Base-by-base conservation (phyloP, 2,797 vertebrate species). In the Bothrops alternatus region DNA sequence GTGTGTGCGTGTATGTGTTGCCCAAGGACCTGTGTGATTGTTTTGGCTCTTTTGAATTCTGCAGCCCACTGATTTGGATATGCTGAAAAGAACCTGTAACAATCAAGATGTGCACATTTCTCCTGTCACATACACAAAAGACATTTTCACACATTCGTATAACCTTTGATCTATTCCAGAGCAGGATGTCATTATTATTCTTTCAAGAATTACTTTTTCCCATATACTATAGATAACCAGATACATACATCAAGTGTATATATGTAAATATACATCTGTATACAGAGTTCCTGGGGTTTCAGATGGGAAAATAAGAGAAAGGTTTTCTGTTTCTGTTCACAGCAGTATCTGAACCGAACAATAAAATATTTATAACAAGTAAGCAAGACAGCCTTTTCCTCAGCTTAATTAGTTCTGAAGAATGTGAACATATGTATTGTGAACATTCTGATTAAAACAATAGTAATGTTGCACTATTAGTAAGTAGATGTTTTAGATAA, bases 291-390 rank as follows among this genome's bases (percentile, higher is more conserved):
- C 63, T 63, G 89, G 37, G 47, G 37, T 69, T 91, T 73, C 58
- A 53, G 28, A 8, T 28, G 26, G 93, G 20, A 3, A 90, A 6
- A 91, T 58, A 93, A 93, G 85, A 42, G 90, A 92, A 94, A 91
- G 26, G 37, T 1, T 0, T 25, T 37, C 6, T 91, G n/a, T 92
- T 18, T 93, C 88, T 58, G 3, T 92, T 94, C 37, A 63, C 87
- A 89, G 73, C 14, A 92, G 25, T 63, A 37, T 94, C 23, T 13
- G 86, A 90, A 6, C 12, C 86, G 60, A 0, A 2, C 90, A 86
- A 93, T 91, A 57, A 94, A 95, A 91, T 90, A 91, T 11, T 53
- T 93, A 57, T 86, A 95, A 93, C 3, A 85, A 63, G 50, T 50
- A 93, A 55, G 6, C 86, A 91, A 88, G 89, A 25, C 55, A 91